phyloP scores from a whole-genome alignment of 1,140 invertebrate genomes.

The Lordiphosa clarofinis region DNA sequence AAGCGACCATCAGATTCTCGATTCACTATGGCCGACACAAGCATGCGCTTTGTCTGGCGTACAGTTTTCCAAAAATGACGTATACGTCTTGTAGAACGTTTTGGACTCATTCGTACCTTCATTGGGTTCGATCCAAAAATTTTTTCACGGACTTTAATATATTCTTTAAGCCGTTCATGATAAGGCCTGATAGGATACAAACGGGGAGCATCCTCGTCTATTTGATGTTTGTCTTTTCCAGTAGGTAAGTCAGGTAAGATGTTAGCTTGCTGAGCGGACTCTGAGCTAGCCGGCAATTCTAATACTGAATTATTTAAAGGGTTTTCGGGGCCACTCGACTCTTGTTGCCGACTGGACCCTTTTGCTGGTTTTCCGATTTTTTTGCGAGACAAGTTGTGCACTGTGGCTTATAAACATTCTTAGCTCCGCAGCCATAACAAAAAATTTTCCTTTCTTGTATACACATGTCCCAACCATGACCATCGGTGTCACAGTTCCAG shows the following conservation, averaged over 20 bases:
- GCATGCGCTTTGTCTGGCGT: neutral
- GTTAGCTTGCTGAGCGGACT: neutral
- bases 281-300: neutral
- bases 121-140: no score
- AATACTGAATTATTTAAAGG: neutral
- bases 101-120: no score
- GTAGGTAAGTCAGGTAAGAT: neutral
- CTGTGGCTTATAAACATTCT: neutral
- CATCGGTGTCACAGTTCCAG: neutral
- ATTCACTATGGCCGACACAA: constrained; percentile 8
- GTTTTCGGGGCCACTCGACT: no score
- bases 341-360: no score
- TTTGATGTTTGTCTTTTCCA: neutral
- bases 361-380: neutral
- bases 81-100: neutral
- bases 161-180: neutral
- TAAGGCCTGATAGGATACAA: neutral
- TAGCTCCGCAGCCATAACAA: neutral
- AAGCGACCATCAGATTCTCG: constrained; percentile 1
- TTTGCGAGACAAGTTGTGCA: neutral
- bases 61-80: constrained; percentile 2
- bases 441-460: no score
- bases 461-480: neutral
- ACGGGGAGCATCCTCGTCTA: neutral
- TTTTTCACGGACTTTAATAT: neutral